phyloP scores from a whole-genome alignment of 2,113 vertebrate species.

The Gnathonemus longibarbis region DNA sequence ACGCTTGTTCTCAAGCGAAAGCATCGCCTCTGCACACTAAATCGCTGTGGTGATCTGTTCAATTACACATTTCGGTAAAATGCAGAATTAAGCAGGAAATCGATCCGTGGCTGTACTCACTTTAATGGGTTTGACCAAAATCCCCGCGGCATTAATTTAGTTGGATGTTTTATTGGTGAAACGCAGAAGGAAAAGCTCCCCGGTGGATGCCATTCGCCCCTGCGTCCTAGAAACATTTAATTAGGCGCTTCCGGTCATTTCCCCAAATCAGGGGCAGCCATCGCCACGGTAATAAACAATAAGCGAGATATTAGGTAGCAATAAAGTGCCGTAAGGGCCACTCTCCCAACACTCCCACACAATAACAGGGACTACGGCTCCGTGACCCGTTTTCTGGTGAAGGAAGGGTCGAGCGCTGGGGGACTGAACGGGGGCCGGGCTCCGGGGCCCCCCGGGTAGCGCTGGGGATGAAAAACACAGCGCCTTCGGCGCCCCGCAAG shows the following conservation, averaged over 20 bases:
- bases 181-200: not conserved
- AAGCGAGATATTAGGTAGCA: conserved; percentile 38
- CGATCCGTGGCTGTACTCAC: not conserved
- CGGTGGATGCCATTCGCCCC: not conserved
- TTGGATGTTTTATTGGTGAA: not conserved
- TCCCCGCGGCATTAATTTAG: not conserved
- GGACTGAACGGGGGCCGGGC: not conserved
- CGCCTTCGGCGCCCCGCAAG: not conserved
- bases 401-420: conserved; percentile 8
- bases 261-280: conserved; percentile 36
- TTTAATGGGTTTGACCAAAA: not conserved
- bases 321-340: conserved; percentile 31
- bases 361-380: not conserved
- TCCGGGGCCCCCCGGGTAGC: not conserved
- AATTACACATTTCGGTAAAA: not conserved
- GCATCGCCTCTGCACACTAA: not conserved
- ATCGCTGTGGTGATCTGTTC: not conserved
- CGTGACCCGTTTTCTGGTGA: not conserved
- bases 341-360: not conserved
- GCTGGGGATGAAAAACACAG: not conserved
- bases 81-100: not conserved
- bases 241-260: conserved; percentile 36
- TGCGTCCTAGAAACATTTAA: conserved; percentile 29
- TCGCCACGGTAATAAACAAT: conserved; percentile 40
- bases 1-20: not conserved